A percentile compares a stretch with the other conserved stretches of the same genome.
phyloP scores from a whole-genome alignment of 2,888 invertebrate species.

The Amiota communis region DNA sequence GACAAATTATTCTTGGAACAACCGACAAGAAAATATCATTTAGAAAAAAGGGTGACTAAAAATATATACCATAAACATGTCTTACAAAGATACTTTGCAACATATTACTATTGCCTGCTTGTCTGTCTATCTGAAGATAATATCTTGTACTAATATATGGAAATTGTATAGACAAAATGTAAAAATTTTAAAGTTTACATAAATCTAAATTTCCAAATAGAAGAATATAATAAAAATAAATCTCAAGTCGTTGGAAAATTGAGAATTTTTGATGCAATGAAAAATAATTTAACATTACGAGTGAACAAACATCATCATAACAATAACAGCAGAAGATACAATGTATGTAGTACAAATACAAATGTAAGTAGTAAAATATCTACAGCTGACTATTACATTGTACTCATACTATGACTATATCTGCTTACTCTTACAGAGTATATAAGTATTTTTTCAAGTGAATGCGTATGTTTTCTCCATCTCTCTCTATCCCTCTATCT shows the following conservation, averaged over 20 bases:
- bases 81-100: too few relatives aligned
- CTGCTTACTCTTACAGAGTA: not conserved
- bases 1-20: constrained; percentile 22
- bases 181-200: constrained; percentile 45
- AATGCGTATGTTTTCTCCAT: not conserved
- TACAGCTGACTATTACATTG: not conserved
- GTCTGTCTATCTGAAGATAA: too few relatives aligned
- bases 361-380: constrained; percentile 18
- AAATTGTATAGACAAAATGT: not conserved
- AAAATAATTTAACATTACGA: too few relatives aligned
- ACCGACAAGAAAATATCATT: not conserved
- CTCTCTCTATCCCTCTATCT: too few relatives aligned
- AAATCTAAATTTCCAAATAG: constrained; percentile 51
- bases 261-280: too few relatives aligned
- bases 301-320: too few relatives aligned
- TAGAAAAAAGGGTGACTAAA: too few relatives aligned
- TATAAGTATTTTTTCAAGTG: not conserved
- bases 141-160: too few relatives aligned
- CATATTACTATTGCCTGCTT: too few relatives aligned
- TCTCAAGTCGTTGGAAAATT: too few relatives aligned
- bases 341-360: constrained; percentile 1
- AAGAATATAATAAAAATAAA: not conserved
- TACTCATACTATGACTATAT: not conserved
- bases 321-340: constrained; percentile 25
- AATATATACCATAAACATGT: too few relatives aligned